A percentile compares a stretch with the other conserved stretches of the same genome.
These are phyloP conservation scores for Stratiomys singularior DNA, from an alignment of 2,888 invertebrate genomes.

Conservation along the genomic window DNA sequence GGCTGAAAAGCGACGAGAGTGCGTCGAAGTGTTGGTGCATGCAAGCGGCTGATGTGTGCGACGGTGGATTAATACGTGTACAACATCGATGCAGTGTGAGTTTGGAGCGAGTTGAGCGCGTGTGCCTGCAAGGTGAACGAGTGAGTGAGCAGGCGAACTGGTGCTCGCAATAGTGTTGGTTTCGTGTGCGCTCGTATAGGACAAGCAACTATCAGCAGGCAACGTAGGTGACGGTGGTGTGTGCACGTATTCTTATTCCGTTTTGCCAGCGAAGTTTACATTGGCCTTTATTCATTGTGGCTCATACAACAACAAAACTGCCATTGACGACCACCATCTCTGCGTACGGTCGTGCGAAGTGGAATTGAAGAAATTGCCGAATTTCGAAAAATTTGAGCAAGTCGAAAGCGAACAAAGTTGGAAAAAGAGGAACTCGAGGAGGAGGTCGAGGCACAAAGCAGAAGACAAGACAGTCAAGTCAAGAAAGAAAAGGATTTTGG, in stretches of 20 bases:
- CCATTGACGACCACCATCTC: slow-evolving; percentile 25
- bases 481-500: background rate
- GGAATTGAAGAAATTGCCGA: slow-evolving; percentile 31
- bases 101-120: slow-evolving; percentile 4
- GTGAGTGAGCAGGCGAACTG: slow-evolving; percentile 24
- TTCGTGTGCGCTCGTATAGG: no score
- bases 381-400: slow-evolving; percentile 41
- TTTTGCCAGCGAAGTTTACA: background rate
- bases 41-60: background rate
- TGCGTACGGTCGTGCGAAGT: slow-evolving; percentile 17
- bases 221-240: slow-evolving; percentile 17
- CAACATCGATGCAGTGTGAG: background rate
- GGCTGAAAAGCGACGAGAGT: background rate
- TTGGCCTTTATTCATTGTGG: background rate
- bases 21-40: background rate
- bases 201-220: no score
- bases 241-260: background rate
- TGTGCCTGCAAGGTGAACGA: slow-evolving; percentile 43
- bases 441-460: background rate
- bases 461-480: slow-evolving; percentile 2
- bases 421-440: slow-evolving; percentile 22
- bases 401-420: slow-evolving; percentile 22
- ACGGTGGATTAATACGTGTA: background rate
- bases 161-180: background rate
- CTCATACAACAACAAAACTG: slow-evolving; percentile 39